Evolutionary conservation across 2,113 vertebrate genomes (phyloP).

Genomic region (Ploceus nigricollis): DNA sequence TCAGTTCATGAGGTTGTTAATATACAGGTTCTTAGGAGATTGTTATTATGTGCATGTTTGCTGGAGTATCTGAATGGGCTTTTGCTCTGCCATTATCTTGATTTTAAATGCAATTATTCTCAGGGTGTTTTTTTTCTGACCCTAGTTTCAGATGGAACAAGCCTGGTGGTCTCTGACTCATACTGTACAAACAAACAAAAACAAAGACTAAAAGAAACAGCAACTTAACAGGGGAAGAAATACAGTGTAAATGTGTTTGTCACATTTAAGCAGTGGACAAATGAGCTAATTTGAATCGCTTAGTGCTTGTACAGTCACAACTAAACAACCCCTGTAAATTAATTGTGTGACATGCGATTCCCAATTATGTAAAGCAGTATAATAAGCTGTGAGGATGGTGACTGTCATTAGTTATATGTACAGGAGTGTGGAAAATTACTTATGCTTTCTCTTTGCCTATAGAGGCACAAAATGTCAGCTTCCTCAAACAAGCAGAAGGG

Average conservation of each 20-base stretch:
- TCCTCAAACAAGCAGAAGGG: constrained; percentile 4
- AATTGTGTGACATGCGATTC: constrained; percentile 41
- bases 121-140: constrained; percentile 30
- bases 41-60: constrained; percentile 1
- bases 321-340: constrained; percentile 52
- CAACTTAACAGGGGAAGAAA: neutral
- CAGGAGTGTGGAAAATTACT: constrained; percentile 45
- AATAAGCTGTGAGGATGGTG: constrained; percentile 56
- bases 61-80: neutral
- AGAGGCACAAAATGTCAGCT: constrained; percentile 16
- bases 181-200: constrained; percentile 37
- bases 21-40: constrained; percentile 9
- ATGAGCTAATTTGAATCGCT: constrained; percentile 50
- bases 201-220: neutral
- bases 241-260: constrained; percentile 23
- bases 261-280: constrained; percentile 59
- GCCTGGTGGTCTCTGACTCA: constrained; percentile 62
- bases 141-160: constrained; percentile 27
- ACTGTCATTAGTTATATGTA: constrained; percentile 53
- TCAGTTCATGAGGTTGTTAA: neutral
- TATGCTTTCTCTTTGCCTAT: constrained; percentile 57
- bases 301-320: constrained; percentile 29
- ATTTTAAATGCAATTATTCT: constrained; percentile 35
- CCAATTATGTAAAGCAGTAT: constrained; percentile 50
- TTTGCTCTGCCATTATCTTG: constrained; percentile 14